Conservation (phyloP, 2,113 vertebrate genomes). For the Hippocampus guttulatus region DNA sequence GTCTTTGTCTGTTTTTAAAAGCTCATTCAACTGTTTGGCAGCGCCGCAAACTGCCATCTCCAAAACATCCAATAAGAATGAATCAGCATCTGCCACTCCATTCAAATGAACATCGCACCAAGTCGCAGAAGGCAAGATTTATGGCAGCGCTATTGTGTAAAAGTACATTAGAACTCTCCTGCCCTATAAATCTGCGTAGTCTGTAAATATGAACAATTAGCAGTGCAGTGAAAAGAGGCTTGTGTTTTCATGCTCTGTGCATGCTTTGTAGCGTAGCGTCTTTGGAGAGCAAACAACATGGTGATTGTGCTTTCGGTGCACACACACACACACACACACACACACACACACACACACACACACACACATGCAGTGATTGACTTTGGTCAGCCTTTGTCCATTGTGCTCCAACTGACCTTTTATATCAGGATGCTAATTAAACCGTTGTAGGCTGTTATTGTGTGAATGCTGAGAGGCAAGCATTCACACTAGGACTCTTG, state of each 20-base stretch:
- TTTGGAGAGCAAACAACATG: slow-evolving; percentile 37
- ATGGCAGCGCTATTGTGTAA: slow-evolving; percentile 1
- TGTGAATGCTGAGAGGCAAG: background rate
- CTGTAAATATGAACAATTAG: background rate
- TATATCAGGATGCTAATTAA: slow-evolving; percentile 25
- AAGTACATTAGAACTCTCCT: background rate
- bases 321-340: slow-evolving; percentile 3
- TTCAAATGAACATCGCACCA: background rate
- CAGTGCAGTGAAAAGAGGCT: background rate
- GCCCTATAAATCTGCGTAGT: background rate
- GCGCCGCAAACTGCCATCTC: background rate
- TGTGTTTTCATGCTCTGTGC: slow-evolving; percentile 11
- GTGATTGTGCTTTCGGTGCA: slow-evolving; percentile 38
- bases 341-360: background rate
- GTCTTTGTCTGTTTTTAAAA: background rate
- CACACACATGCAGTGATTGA: slow-evolving; percentile 25
- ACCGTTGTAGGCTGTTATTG: background rate
- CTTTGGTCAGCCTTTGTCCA: slow-evolving; percentile 38
- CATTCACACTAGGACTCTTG: background rate
- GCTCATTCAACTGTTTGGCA: background rate
- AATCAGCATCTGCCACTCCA: background rate
- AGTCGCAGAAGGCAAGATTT: background rate
- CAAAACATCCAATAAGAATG: slow-evolving; percentile 1
- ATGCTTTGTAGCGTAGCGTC: slow-evolving; percentile 1
- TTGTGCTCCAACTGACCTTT: slow-evolving; percentile 36